These are phyloP conservation scores for Athene noctua DNA, from an alignment of 2,113 vertebrate species.

Conservation along the genomic window DNA sequence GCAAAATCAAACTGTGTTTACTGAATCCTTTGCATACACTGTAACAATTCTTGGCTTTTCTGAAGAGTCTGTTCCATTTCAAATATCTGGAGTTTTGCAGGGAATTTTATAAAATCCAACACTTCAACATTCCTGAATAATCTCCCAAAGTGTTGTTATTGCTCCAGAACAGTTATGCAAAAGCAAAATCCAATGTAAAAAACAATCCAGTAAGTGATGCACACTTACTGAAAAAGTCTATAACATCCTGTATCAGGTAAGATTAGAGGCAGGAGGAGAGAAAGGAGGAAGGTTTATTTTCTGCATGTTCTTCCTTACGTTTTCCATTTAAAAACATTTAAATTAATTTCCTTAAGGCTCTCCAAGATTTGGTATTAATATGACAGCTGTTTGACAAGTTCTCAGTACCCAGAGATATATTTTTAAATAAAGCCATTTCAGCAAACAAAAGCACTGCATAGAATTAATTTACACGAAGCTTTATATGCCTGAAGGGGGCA, in stretches of 20 bases:
- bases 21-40: not conserved
- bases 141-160: not conserved
- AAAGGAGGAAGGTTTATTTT: not conserved
- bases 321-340: conserved; percentile 13
- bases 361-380: not conserved
- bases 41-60: not conserved
- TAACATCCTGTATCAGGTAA: not conserved
- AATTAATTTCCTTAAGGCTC: not conserved
- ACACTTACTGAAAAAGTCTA: not conserved
- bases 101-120: not conserved
- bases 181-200: not conserved
- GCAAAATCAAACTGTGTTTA: not conserved
- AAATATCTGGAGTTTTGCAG: not conserved
- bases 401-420: not conserved
- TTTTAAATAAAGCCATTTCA: not conserved
- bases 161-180: not conserved
- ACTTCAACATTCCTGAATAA: not conserved
- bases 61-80: not conserved
- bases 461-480: not conserved
- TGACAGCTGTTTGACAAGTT: conserved; percentile 10
- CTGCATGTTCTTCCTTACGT: not conserved
- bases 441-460: not conserved
- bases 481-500: conserved; percentile 57
- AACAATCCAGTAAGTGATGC: not conserved
- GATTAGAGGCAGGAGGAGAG: not conserved